Evolutionary conservation across 1,140 invertebrate species (phyloP).

Genomic region (Heliothis virescens): DNA sequence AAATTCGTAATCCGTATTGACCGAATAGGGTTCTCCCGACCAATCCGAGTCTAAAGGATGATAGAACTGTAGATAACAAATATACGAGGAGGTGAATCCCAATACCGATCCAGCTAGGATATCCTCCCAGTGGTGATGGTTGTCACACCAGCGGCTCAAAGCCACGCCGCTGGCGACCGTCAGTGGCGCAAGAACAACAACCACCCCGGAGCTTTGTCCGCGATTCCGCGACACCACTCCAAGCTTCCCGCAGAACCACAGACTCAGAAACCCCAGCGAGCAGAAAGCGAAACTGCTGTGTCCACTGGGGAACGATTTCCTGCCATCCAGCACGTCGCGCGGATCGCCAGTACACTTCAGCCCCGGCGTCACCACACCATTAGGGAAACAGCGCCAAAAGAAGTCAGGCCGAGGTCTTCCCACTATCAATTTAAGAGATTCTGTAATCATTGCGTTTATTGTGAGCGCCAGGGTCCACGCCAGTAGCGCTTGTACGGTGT

Average conservation of each 20-base stretch:
- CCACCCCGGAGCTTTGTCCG: slow-evolving; percentile 85
- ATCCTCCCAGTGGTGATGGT: slow-evolving; percentile 95
- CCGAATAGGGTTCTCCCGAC: slow-evolving; percentile 36
- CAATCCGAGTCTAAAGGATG: slow-evolving; percentile 45
- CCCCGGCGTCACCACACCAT: slow-evolving; percentile 87
- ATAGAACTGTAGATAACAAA: slow-evolving; percentile 59
- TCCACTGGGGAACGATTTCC: slow-evolving; percentile 96
- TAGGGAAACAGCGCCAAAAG: slow-evolving; percentile 92
- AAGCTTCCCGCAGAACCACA: slow-evolving; percentile 91
- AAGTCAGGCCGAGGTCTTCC: slow-evolving; percentile 94
- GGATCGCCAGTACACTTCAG: slow-evolving; percentile 89
- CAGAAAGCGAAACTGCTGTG: slow-evolving; percentile 94
- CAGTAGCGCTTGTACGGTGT: slow-evolving; percentile 61
- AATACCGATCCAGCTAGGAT: slow-evolving; percentile 57
- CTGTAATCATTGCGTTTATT: slow-evolving; percentile 90
- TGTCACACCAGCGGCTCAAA: slow-evolving; percentile 92
- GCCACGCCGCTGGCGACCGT: slow-evolving; percentile 89
- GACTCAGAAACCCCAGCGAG: slow-evolving; percentile 90
- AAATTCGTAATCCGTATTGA: neutral
- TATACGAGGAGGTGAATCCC: slow-evolving; percentile 51
- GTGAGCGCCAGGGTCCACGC: slow-evolving; percentile 88
- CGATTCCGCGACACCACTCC: slow-evolving; percentile 87
- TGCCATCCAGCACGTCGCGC: slow-evolving; percentile 90
- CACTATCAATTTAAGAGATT: slow-evolving; percentile 91
- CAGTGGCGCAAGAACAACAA: slow-evolving; percentile 87